These are phyloP conservation scores for Threskiornis aethiopicus DNA, from an alignment of 2,797 vertebrate genomes.

Conservation along the genomic window DNA sequence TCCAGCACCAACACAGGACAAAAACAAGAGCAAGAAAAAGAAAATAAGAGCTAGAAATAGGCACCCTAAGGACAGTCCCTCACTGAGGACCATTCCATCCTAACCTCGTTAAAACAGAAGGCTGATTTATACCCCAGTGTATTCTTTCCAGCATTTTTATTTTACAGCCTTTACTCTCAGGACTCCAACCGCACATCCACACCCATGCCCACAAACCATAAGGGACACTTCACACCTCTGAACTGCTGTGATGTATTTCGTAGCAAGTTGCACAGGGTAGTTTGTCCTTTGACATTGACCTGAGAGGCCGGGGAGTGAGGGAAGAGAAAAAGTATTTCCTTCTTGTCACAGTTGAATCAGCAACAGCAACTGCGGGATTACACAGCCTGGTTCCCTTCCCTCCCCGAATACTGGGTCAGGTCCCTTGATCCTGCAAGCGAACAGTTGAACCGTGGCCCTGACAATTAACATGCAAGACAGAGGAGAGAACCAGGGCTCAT, in stretches of 20 bases:
- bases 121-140: not conserved
- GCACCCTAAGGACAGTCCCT: not conserved
- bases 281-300: not conserved
- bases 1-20: not conserved
- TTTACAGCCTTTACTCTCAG: not conserved
- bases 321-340: not conserved
- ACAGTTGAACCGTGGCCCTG: not conserved
- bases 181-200: not conserved
- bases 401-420: not conserved
- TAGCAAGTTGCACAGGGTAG: not conserved
- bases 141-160: not conserved
- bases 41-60: not conserved
- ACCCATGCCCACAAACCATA: not conserved
- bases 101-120: not conserved
- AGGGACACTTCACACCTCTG: not conserved
- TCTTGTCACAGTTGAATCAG: not conserved
- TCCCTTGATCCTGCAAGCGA: not conserved
- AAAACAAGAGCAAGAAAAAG: not conserved
- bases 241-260: not conserved
- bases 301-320: not conserved
- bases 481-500: constrained; percentile 29
- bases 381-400: not conserved
- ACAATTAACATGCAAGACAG: constrained; percentile 43
- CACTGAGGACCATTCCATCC: not conserved
- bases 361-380: not conserved